Base-by-base conservation (phyloP, 2,113 vertebrate species). In the Plectropomus leopardus region DNA sequence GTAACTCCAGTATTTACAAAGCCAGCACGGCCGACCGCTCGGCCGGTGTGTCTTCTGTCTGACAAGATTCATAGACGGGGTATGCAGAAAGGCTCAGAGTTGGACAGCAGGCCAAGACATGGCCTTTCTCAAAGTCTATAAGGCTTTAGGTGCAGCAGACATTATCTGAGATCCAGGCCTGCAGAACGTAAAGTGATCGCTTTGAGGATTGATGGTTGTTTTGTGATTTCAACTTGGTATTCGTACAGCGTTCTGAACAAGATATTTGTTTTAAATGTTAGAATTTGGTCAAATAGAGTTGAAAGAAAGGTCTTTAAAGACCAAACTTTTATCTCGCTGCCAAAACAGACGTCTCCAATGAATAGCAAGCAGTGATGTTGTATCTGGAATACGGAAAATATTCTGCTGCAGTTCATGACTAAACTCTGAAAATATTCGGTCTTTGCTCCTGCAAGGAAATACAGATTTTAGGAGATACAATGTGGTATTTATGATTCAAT, bases 1-100 rank as follows among this genome's bases (percentile, higher is more conserved):
- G 70, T 70, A 75, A 73, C 72, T 84, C 58, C 74, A 73, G 74
- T 86, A 75, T 91, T 92, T 88, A 83, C 65, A 82, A 81, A 87
- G 48, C 26, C 34, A 0, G 70, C 71, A 64, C 34, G 2, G 57
- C 73, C 64, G 64, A 16, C 36, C 1, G 64, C 71, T 79, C 70
- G 34, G 67, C 58, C 50, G 10, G 30, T 79, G 40, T 44, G 73
- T 60, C 50, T 57, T 77, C 65, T 79, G 84, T 79, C 75, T 86
- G 75, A 83, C 69, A 59, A 73, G 86, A 91, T 88, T 84, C 81
- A 86, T 45, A 58, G 72, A 72, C 65, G 32, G 57, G 30, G 54
- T 55, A 51, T 73, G 67, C 14, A 3, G 24, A 72, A 60, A 75
- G 54, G 57, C 40, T 55, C 59, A 84, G 68, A 45, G 60, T 67